A percentile compares a stretch with the other conserved stretches of the same genome.
These are phyloP conservation scores for Dasypolia templi DNA, from an alignment of 2,888 invertebrate genomes.

Conservation along the genomic window DNA sequence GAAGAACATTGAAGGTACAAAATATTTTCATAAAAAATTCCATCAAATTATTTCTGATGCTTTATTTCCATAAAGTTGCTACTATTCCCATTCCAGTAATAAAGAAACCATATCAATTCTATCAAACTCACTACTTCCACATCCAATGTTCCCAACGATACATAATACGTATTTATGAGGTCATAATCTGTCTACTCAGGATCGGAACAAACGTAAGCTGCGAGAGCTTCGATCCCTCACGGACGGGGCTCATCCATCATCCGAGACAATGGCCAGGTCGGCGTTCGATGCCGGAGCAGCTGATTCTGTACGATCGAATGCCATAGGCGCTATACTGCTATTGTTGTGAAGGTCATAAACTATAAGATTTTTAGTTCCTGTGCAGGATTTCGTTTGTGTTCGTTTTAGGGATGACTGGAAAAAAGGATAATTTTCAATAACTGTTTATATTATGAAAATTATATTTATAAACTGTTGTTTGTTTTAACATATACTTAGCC, in stretches of 20 bases:
- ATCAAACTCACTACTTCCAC: constrained; percentile 33
- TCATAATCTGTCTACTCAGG: constrained; percentile 62
- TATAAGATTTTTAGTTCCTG: constrained; percentile 46
- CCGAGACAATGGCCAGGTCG: constrained; percentile 74
- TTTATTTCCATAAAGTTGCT: background rate
- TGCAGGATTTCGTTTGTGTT: constrained; percentile 15
- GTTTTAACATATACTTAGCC: background rate
- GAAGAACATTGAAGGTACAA: background rate
- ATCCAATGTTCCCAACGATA: constrained; percentile 39
- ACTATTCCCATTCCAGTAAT: background rate
- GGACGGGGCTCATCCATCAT: constrained; percentile 82
- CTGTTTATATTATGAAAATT: background rate
- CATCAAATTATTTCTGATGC: background rate
- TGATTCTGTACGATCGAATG: constrained; percentile 68
- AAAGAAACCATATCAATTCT: constrained; percentile 17
- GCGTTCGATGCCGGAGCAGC: constrained; percentile 72
- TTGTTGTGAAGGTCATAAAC: constrained; percentile 62
- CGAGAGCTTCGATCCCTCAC: constrained; percentile 75
- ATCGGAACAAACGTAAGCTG: constrained; percentile 75
- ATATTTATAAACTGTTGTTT: background rate
- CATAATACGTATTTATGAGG: constrained; percentile 56
- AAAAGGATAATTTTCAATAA: background rate
- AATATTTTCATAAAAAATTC: background rate
- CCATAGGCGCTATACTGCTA: constrained; percentile 29
- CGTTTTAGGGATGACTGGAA: background rate